A percentile compares a stretch with the other conserved stretches of the same genome.
Evolutionary conservation across 2,797 vertebrate genomes (phyloP).

Genomic region (Centropyge bicolor): DNA sequence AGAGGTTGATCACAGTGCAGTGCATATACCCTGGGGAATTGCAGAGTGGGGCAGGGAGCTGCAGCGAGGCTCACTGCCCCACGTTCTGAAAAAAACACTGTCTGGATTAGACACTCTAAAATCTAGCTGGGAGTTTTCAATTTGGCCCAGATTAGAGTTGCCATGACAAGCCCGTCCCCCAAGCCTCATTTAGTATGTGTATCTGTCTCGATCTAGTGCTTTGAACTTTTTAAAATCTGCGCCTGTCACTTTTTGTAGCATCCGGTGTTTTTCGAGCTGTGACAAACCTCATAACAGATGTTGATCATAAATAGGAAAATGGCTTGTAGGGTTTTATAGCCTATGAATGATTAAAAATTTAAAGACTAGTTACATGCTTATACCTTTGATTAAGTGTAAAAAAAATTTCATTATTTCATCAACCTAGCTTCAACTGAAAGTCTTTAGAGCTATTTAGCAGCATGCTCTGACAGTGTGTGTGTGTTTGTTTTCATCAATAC

Average conservation of each 20-base stretch:
- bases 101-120: conserved; percentile 67
- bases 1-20: conserved; percentile 41
- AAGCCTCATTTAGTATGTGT: conserved; percentile 35
- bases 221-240: conserved; percentile 10
- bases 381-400: neutral
- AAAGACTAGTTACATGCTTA: neutral
- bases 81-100: conserved; percentile 27
- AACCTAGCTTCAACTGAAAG: neutral
- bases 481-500: conserved; percentile 9
- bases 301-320: neutral
- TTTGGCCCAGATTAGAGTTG: conserved; percentile 67
- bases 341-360: neutral
- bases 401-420: neutral
- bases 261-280: neutral
- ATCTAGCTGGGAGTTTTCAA: conserved; percentile 44
- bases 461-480: neutral
- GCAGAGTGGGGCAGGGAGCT: conserved; percentile 28
- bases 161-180: conserved; percentile 18
- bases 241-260: conserved; percentile 13
- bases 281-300: neutral
- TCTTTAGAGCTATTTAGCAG: neutral
- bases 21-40: conserved; percentile 28
- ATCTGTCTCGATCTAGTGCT: conserved; percentile 18
- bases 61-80: conserved; percentile 16
- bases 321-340: neutral